Evolutionary conservation across 2,113 vertebrate genomes (phyloP), one percentile per base, ranked within the genome.

Genomic region (Aptenodytes forsteri): DNA sequence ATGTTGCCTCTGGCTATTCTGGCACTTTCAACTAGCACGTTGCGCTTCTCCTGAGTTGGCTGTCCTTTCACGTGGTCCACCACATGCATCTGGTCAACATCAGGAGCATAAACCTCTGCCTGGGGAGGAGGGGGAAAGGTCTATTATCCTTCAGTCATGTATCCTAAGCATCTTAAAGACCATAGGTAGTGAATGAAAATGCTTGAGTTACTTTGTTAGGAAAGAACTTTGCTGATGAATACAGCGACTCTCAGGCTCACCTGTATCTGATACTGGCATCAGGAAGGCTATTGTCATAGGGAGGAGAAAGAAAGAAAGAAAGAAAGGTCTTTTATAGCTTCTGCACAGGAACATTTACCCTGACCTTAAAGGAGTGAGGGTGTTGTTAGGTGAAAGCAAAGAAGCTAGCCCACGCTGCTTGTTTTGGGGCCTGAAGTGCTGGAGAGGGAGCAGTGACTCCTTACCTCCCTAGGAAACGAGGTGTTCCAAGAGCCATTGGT

Each of bases 61-160:
- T 98, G 96, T 9, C 99, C 99, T 86, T 98, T 99, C 59, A 98
- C 26, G 0, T 99, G 99, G 59, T 99, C 98, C 62, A 99, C 98
- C 65, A 99, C 99, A 8, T 99, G 99, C 99, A 99, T 99, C 98
- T 99, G 99, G 22, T 98, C 98, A 3, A 98, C 90, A 91, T 99
- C 95, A 19, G 99, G 99, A 47, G 99, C 99, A 50, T 98, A 99
- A 86, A 99, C 96, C 86, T 98, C 98, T 3, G 98, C 99, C 99
- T 99, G 84, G 23, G 30, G 50, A 7, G 58, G 17, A 10, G 71
- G 36, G 29, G 52, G 5, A 64, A 30, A 34, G 61, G 6, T 42
- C 58, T 86, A 5, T 88, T 58, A 83, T 14, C 46, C 69, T 76
- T 72, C 42, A 16, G 67, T 11, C 34, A 6, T 2, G 6, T 8